These are phyloP conservation scores for Globicephala melas DNA, from an alignment of 2,113 vertebrate species.

Conservation along the genomic window DNA sequence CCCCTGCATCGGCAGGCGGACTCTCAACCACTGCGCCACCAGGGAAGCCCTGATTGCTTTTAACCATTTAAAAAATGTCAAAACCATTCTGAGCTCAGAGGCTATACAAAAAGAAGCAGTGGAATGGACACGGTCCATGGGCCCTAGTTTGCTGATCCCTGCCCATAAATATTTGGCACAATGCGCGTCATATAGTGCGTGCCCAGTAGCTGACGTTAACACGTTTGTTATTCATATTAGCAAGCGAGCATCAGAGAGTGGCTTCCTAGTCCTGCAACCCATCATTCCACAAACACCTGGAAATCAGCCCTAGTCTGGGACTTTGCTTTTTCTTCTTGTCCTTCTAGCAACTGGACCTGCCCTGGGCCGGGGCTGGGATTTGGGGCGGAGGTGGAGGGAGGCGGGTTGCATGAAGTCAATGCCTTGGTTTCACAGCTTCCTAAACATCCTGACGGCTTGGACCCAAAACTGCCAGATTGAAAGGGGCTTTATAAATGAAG, in stretches of 20 bases:
- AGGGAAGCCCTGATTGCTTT: background rate
- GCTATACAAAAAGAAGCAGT: background rate
- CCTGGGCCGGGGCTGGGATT: conserved; percentile 12
- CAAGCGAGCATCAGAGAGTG: background rate
- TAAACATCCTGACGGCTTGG: conserved; percentile 65
- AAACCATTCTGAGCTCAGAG: background rate
- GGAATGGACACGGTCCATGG: too few species aligned
- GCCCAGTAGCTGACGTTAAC: background rate
- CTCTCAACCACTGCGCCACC: too few species aligned
- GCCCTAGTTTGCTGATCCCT: background rate
- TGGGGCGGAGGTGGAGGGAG: accelerated
- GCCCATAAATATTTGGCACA: background rate
- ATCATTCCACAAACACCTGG: background rate
- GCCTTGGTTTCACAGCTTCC: conserved; percentile 32
- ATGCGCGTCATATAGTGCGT: background rate
- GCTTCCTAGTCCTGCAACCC: background rate
- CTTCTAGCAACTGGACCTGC: conserved; percentile 62
- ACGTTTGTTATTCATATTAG: background rate
- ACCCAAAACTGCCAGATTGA: conserved; percentile 64
- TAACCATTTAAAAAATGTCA: background rate
- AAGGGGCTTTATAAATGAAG: conserved; percentile 79
- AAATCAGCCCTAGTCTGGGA: background rate
- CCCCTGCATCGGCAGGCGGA: too few species aligned
- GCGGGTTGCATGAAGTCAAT: background rate
- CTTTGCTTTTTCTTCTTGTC: background rate